Evolutionary conservation across 2,888 invertebrate genomes (phyloP).

Genomic region (Amphiduros pacificus): DNA sequence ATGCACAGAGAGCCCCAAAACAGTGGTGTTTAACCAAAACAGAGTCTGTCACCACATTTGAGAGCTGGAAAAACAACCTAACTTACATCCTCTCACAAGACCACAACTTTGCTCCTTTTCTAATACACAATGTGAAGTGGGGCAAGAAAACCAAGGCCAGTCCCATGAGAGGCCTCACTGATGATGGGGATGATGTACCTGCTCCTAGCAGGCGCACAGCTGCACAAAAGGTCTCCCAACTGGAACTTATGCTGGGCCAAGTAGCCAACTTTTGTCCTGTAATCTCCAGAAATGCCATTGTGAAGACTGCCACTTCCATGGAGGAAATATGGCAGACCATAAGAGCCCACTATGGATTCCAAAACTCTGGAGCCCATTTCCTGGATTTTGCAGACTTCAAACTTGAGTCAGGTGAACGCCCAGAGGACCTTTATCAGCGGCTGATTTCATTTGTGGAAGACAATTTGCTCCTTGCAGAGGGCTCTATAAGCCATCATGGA

Average conservation of each 20-base stretch:
- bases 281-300: conserved; percentile 16
- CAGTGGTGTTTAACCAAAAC: conserved; percentile 31
- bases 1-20: conserved; percentile 25
- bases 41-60: conserved; percentile 31
- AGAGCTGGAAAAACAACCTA: conserved; percentile 28
- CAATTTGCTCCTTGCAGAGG: conserved; percentile 23
- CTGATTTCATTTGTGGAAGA: conserved; percentile 29
- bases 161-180: conserved; percentile 18
- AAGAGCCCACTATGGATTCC: conserved; percentile 35
- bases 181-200: conserved; percentile 23
- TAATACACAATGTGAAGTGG: conserved; percentile 25
- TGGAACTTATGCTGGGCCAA: conserved; percentile 31
- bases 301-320: conserved; percentile 9
- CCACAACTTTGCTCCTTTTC: conserved; percentile 24
- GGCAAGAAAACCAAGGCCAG: conserved; percentile 20
- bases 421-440: conserved; percentile 29
- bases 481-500: conserved; percentile 17
- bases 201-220: conserved; percentile 15
- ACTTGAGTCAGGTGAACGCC: conserved; percentile 27
- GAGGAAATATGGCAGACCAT: conserved; percentile 24
- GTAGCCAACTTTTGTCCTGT: conserved; percentile 28
- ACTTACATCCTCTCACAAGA: conserved; percentile 27
- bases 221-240: conserved; percentile 22
- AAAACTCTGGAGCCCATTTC: conserved; percentile 33
- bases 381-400: conserved; percentile 26